These are phyloP conservation scores for Pungitius pungitius DNA, from an alignment of 2,113 vertebrate species.

Conservation along the genomic window DNA sequence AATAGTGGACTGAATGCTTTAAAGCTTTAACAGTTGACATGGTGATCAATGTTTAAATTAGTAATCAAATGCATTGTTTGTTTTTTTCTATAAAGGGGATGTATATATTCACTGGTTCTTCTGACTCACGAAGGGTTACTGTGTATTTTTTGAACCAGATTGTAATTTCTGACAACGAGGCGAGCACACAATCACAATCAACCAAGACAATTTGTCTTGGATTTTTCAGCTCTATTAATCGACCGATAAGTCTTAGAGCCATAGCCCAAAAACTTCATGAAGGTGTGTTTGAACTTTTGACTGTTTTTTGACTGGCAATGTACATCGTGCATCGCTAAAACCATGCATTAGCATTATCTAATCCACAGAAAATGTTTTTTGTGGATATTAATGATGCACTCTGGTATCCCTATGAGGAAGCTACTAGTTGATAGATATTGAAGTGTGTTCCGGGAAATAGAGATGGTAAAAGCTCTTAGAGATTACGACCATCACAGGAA, in stretches of 20 bases:
- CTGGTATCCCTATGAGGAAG: slow-evolving; percentile 35
- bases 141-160: background rate
- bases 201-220: background rate
- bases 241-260: background rate
- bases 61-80: background rate
- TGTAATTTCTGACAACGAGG: background rate
- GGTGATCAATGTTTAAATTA: background rate
- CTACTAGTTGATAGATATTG: slow-evolving; percentile 64
- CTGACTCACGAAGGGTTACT: background rate
- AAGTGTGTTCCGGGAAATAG: slow-evolving; percentile 64
- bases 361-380: slow-evolving; percentile 43
- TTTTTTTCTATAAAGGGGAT: background rate
- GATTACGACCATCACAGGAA: slow-evolving; percentile 50
- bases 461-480: slow-evolving; percentile 68
- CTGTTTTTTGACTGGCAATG: no score
- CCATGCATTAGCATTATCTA: slow-evolving; percentile 32
- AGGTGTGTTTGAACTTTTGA: no score
- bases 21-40: background rate
- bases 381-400: slow-evolving; percentile 58
- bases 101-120: background rate
- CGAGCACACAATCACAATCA: background rate
- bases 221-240: background rate
- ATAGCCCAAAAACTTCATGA: no score
- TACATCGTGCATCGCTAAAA: background rate
- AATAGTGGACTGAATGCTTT: background rate